These are phyloP conservation scores for Diplodus puntazzo DNA, from an alignment of 2,797 vertebrate genomes.

Conservation along the genomic window DNA sequence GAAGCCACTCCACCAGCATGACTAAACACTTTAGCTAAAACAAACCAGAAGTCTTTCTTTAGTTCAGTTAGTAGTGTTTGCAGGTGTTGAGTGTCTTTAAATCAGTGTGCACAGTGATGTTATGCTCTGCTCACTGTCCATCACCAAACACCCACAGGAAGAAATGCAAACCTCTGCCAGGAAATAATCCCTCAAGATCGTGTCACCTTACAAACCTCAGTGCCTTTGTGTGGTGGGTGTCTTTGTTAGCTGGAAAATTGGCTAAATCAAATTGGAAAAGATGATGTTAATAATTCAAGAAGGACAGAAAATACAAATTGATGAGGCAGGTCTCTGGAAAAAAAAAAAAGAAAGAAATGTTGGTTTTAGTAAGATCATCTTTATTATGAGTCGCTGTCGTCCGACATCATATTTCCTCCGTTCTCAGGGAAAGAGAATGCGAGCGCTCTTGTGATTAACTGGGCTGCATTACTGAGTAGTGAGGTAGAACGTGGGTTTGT, in stretches of 20 bases:
- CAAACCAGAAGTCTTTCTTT: constrained; percentile 7
- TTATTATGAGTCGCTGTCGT: not conserved
- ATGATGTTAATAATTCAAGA: constrained; percentile 2
- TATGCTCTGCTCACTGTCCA: constrained; percentile 31
- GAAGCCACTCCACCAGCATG: not conserved
- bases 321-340: not conserved
- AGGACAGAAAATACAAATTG: not conserved
- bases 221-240: constrained; percentile 19
- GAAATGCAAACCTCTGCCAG: constrained; percentile 16
- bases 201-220: not conserved
- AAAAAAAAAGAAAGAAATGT: not conserved
- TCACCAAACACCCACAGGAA: constrained; percentile 16
- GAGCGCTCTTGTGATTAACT: constrained; percentile 33
- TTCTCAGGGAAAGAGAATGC: constrained; percentile 10
- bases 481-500: constrained; percentile 55
- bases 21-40: not conserved
- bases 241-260: not conserved
- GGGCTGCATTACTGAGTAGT: constrained; percentile 58
- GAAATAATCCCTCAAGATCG: constrained; percentile 31
- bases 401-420: constrained; percentile 2
- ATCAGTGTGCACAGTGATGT: constrained; percentile 12
- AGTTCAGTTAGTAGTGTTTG: not conserved
- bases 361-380: not conserved
- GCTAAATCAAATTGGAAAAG: not conserved
- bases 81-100: not conserved